phyloP scores from a whole-genome alignment of 2,113 vertebrate species.

The Plecturocebus donacophilus region DNA sequence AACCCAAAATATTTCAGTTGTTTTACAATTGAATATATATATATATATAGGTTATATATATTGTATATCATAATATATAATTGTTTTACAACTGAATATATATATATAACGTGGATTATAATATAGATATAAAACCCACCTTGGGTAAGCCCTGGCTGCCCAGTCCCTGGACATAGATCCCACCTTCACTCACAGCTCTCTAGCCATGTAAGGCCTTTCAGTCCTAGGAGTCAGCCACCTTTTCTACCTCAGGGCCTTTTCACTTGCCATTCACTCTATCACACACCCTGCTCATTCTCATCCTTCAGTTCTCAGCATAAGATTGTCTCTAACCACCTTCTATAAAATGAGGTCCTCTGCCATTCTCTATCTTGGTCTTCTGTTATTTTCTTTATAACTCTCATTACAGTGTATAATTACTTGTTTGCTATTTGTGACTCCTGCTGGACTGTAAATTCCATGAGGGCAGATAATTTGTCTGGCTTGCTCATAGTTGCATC shows the following conservation, averaged over 20 bases:
- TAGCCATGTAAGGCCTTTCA: neutral
- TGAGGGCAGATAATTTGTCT: neutral
- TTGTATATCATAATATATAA: too few relatives aligned
- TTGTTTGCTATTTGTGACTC: neutral
- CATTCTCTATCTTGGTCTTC: neutral
- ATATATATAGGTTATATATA: too few relatives aligned
- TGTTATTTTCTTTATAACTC: neutral
- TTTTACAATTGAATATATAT: neutral
- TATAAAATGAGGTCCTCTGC: neutral
- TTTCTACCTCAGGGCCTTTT: neutral
- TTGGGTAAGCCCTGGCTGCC: neutral
- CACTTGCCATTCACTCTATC: neutral
- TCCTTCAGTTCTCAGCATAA: neutral
- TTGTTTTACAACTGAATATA: neutral
- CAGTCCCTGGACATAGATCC: neutral
- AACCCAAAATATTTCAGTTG: neutral
- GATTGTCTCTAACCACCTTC: neutral
- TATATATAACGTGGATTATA: too few relatives aligned
- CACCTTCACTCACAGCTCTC: neutral
- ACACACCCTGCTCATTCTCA: neutral
- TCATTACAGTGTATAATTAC: neutral
- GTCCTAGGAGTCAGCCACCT: neutral
- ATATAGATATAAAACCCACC: neutral
- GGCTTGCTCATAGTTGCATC: neutral
- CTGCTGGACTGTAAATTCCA: neutral